Conservation (phyloP, 2,113 vertebrate genomes). For the Dicentrarchus labrax region DNA sequence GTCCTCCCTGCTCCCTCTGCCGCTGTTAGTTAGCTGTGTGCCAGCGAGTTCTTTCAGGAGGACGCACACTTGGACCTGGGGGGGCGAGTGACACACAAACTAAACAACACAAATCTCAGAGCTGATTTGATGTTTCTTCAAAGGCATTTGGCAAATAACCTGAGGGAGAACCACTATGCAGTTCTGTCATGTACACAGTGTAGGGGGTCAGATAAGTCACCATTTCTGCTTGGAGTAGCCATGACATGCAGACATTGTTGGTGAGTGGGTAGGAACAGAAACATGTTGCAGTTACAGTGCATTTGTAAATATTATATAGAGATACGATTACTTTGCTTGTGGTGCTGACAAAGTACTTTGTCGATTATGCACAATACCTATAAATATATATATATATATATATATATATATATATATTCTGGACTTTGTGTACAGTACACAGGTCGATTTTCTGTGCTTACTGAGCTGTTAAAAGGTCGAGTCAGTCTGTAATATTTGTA, state of each 20-base stretch:
- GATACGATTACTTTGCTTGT: neutral
- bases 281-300: neutral
- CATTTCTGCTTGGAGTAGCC: conserved; percentile 5
- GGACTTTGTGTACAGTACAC: neutral
- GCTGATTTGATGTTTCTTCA: conserved; percentile 46
- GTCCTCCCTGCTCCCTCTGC: neutral
- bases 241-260: conserved; percentile 15
- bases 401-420: no score
- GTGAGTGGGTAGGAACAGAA: neutral
- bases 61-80: neutral
- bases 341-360: neutral
- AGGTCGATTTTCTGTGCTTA: neutral
- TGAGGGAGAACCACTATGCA: conserved; percentile 21
- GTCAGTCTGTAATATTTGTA: neutral
- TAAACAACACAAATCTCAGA: conserved; percentile 29
- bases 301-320: neutral
- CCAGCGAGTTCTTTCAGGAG: conserved; percentile 25
- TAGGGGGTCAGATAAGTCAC: conserved; percentile 3
- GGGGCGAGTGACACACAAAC: conserved; percentile 10
- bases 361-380: no score
- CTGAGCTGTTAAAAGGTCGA: neutral
- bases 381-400: no score
- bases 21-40: neutral
- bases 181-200: conserved; percentile 14
- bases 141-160: conserved; percentile 47